Conservation (phyloP, 1,140 invertebrate species). For the Vollenhovia emeryi region DNA sequence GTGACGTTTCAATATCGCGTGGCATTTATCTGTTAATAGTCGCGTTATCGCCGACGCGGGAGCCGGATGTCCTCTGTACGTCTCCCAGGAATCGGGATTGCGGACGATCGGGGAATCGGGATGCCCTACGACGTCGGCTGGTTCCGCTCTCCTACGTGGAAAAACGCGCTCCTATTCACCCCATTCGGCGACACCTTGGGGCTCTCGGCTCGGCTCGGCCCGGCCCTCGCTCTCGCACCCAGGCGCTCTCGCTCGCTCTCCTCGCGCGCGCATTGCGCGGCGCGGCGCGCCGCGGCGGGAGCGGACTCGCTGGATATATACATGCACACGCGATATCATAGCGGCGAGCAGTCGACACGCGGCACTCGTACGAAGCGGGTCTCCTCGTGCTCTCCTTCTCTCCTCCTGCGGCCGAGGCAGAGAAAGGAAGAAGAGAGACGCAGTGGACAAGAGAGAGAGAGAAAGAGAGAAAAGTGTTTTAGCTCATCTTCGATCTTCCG, state of each 20-base stretch:
- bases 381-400: conserved; percentile 42
- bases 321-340: conserved; percentile 73
- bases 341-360: conserved; percentile 81
- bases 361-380: conserved; percentile 75
- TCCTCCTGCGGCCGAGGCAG: conserved; percentile 1
- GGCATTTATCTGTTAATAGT: not conserved
- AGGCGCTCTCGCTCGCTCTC: not conserved
- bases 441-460: not conserved
- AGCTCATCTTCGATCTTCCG: not conserved
- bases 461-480: conserved; percentile 36
- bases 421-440: conserved; percentile 24
- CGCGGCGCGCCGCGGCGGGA: not conserved
- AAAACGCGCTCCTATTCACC: conserved; percentile 15
- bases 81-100: not conserved
- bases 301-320: conserved; percentile 74
- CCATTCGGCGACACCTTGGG: conserved; percentile 24
- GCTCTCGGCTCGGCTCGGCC: not conserved
- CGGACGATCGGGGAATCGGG: not conserved
- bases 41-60: not conserved
- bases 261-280: not conserved
- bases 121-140: not conserved
- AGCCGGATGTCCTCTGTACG: not conserved
- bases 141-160: conserved; percentile 1
- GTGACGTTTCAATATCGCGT: not conserved
- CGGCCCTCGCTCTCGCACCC: not conserved